Conservation (phyloP, 2,888 invertebrate species). For the Volucella inanis region DNA sequence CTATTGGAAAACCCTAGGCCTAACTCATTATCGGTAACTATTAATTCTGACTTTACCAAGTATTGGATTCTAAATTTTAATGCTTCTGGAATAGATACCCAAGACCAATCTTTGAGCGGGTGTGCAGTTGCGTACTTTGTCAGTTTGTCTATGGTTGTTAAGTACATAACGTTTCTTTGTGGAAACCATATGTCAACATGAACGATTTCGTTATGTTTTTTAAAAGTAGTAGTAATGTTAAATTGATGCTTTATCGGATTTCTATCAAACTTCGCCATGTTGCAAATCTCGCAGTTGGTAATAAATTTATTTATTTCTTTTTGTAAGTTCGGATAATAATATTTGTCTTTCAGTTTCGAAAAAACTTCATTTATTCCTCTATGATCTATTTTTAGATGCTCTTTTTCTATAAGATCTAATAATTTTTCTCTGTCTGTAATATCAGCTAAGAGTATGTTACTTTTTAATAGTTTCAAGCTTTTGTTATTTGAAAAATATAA, state of each 20-base stretch:
- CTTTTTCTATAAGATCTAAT: conserved; percentile 6
- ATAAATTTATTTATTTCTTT: conserved; percentile 27
- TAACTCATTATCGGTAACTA: background rate
- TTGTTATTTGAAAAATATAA: background rate
- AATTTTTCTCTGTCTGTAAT: too few relatives aligned
- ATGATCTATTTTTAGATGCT: conserved; percentile 27
- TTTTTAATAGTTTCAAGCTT: too few relatives aligned
- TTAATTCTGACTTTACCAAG: too few relatives aligned
- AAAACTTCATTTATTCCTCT: conserved; percentile 30
- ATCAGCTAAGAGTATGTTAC: too few relatives aligned
- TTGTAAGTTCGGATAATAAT: too few relatives aligned
- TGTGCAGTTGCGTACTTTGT: background rate
- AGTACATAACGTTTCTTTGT: background rate
- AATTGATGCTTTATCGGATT: too few relatives aligned
- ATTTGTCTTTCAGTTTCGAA: conserved; percentile 8
- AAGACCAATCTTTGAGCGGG: background rate
- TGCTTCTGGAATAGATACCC: conserved; percentile 1
- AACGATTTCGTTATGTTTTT: background rate
- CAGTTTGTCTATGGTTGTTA: background rate
- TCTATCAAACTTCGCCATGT: conserved; percentile 26
- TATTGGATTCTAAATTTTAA: background rate
- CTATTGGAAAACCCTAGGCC: too few relatives aligned
- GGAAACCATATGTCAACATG: background rate
- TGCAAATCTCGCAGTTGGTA: conserved; percentile 27
- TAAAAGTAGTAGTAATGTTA: too few relatives aligned